Evolutionary conservation across 2,797 vertebrate species (phyloP), one percentile per base, ranked within the genome.

Genomic region (Takifugu rubripes): DNA sequence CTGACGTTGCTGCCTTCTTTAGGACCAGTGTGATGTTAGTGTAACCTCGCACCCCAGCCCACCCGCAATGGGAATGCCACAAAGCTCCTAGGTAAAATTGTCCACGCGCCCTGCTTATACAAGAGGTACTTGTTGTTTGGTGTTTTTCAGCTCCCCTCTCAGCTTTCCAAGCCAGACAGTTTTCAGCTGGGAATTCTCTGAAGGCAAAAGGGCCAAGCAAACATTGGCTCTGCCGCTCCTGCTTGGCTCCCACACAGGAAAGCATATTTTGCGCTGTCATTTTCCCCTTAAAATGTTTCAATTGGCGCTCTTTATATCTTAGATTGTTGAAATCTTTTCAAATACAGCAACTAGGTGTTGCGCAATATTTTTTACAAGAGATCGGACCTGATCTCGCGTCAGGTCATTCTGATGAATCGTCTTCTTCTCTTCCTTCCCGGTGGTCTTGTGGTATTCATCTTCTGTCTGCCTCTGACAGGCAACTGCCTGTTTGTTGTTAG

Each of bases 171-270:
- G 60, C 59, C 52, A 2, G 36, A 40, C 36, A 40, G 78, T 81
- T 81, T 86, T 83, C 83, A 82, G 72, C 29, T 49, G 79, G 82
- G 77, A 88, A 76, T 86, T 84, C 74, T 84, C 66, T 3, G 70
- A 68, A 81, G 70, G 77, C 75, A 77, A 62, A 81, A 68, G 68
- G 77, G 69, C 78, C 74, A 77, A 81, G 66, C 66, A 82, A 79
- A 83, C 78, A 85, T 72, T 82, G 83, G 72, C 76, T 66, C 45
- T 58, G 50, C 65, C 60, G 61, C 66, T 65, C 49, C 72, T 75
- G 64, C 65, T 65, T 52, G 66, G 66, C 69, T 63, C 47, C 53
- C 3, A 49, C 25, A 64, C 71, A 71, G 45, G 66, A 75, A 81
- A 74, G 72, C 45, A 64, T 54, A 69, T 74, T 81, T 63, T 65